These are phyloP conservation scores for Dryobates pubescens DNA, from an alignment of 2,797 vertebrate genomes.

Conservation along the genomic window DNA sequence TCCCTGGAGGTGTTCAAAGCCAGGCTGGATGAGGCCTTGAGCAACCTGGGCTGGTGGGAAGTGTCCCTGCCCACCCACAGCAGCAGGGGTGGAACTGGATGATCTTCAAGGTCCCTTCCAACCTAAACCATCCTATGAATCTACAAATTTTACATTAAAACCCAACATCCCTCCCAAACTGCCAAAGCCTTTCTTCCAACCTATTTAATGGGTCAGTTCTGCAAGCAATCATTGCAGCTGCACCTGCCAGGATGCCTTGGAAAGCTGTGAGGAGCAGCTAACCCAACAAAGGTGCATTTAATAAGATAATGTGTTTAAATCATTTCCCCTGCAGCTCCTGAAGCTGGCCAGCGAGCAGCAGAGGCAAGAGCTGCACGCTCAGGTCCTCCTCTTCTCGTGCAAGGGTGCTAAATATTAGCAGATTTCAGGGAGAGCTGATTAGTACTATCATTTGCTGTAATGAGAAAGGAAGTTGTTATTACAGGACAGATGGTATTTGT, in stretches of 20 bases:
- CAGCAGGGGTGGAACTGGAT: no score
- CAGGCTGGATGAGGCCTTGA: no score
- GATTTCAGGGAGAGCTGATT: conserved; percentile 64
- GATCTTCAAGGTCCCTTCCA: no score
- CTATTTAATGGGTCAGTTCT: neutral
- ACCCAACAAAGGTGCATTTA: neutral
- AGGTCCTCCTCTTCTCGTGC: neutral
- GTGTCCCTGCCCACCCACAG: no score
- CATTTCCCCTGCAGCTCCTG: neutral
- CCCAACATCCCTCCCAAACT: no score
- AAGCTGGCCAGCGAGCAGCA: neutral
- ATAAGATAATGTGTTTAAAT: neutral
- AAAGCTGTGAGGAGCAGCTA: neutral
- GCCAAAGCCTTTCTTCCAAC: neutral
- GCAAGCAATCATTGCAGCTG: neutral
- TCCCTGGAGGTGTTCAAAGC: no score
- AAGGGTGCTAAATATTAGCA: conserved; percentile 4
- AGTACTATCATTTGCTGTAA: conserved; percentile 67
- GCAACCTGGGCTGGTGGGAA: no score
- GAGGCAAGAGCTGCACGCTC: neutral
- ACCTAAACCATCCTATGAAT: no score
- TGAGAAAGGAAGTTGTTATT: conserved; percentile 61
- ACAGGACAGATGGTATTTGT: conserved; percentile 75
- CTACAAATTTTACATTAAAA: neutral
- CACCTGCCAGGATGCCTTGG: fast-evolving